Evolutionary conservation across 2,888 invertebrate genomes (phyloP).

Genomic region (Cheilosia pagana): DNA sequence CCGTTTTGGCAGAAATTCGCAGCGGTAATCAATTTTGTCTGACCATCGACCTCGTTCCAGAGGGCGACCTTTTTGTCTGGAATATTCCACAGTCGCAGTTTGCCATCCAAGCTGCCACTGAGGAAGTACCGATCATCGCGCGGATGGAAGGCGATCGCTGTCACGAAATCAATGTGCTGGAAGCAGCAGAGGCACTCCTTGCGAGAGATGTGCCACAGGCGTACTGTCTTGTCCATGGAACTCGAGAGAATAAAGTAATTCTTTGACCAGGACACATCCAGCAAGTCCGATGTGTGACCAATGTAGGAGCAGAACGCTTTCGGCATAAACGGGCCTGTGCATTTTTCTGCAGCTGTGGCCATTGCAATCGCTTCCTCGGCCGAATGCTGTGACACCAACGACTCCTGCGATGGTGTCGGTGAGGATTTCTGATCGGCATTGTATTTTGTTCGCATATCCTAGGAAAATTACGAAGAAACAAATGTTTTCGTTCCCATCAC

Average conservation of each 20-base stretch:
- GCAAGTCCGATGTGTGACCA: conserved; percentile 97
- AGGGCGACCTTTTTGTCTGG: conserved; percentile 99
- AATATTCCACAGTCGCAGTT: conserved; percentile 99
- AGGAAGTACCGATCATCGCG: conserved; percentile 95
- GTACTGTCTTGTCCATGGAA: conserved; percentile 99
- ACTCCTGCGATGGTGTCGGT: conserved; percentile 96
- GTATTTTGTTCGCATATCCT: conserved; percentile 98
- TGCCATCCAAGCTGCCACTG: conserved; percentile 98
- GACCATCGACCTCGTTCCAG: conserved; percentile 99
- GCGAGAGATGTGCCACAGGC: conserved; percentile 98
- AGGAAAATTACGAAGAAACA: conserved; percentile 76
- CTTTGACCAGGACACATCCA: conserved; percentile 99
- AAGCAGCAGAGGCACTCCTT: conserved; percentile 99
- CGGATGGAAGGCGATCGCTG: conserved; percentile 99
- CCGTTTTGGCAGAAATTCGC: conserved; percentile 99
- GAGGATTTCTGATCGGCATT: conserved; percentile 94
- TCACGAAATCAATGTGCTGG: conserved; percentile 99
- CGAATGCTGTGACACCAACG: conserved; percentile 91
- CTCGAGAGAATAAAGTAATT: conserved; percentile 99
- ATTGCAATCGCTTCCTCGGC: conserved; percentile 86
- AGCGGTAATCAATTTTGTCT: conserved; percentile 96
- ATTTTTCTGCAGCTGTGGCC: conserved; percentile 85
- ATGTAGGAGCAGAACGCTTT: conserved; percentile 96
- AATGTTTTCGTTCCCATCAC: conserved; percentile 18
- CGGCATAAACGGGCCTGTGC: conserved; percentile 91